These are phyloP conservation scores for Cotesia vestalis DNA, from an alignment of 1,140 invertebrate genomes.

Conservation along the genomic window DNA sequence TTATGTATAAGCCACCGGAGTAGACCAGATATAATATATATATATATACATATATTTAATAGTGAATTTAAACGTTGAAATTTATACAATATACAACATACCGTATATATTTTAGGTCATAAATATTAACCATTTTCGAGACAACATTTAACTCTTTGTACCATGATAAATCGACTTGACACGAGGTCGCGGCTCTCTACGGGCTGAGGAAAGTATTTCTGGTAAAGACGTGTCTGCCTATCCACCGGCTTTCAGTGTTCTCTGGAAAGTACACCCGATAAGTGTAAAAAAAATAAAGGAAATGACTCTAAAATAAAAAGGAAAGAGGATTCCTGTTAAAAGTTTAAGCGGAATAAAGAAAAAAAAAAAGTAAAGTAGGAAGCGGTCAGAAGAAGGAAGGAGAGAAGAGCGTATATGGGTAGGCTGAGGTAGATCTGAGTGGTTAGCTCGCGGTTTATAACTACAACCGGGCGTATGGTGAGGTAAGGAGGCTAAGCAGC, in stretches of 20 bases:
- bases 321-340: neutral
- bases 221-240: constrained; percentile 19
- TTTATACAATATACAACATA: too few relatives aligned
- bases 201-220: constrained; percentile 12
- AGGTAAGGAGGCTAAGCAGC: constrained; percentile 38
- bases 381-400: neutral
- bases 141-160: constrained; percentile 6
- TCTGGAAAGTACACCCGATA: constrained; percentile 18
- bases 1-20: too few relatives aligned
- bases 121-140: too few relatives aligned
- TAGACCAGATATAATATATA: too few relatives aligned
- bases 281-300: constrained; percentile 13
- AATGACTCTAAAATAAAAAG: neutral
- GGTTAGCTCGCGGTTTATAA: constrained; percentile 36
- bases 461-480: constrained; percentile 38
- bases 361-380: neutral
- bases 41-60: too few relatives aligned
- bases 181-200: constrained; percentile 8
- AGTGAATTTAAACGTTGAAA: too few relatives aligned
- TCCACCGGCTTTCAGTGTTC: constrained; percentile 5
- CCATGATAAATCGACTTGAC: constrained; percentile 15
- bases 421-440: constrained; percentile 15
- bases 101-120: too few relatives aligned
- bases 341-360: neutral
- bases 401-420: constrained; percentile 14